Evolutionary conservation across 2,797 vertebrate genomes (phyloP), one percentile per base, ranked within the genome.

Genomic region (Holocentrus rufus): DNA sequence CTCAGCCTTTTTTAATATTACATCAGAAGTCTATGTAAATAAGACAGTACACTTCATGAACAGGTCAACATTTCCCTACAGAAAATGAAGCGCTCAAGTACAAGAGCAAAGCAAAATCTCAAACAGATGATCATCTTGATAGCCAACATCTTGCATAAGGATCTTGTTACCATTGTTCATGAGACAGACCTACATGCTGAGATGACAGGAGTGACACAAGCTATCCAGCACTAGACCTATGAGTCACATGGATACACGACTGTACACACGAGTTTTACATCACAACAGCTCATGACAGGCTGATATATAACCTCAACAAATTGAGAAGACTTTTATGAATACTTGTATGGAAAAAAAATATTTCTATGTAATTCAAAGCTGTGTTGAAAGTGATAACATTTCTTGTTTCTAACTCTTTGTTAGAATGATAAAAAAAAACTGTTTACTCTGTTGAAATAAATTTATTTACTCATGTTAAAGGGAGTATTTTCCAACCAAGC

Each of bases 211-310:
- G 9, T 69, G 69, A 81, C 72, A 77, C 67, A 60, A 30, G 60
- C 70, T 0, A 15, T 65, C 31, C 23, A 53, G 20, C 55, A 42
- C 20, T 27, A 68, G 75, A 64, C 75, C 71, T 55, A 76, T 83
- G 77, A 87, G 69, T 89, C 83, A 90, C 80, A 71, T 8, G 30
- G 71, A 78, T 49, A 25, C 25, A 66, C 60, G 53, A 31, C 30
- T 53, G 46, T 20, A 50, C 64, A 68, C 55, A 30, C 27, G 7
- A 14, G 4, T 18, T 39, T 77, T 74, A 82, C 65, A 79, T 82
- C 74, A 82, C 64, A 62, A 39, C 65, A 53, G 49, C 49, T 4
- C 58, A 54, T 0, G n/a, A 11, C 10, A 66, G 54, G 79, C 64
- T 34, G 58, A 69, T 57, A 52, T 18, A 44, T 31, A 80, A 72